Percentiles rank a stretch among this genome's conserved stretches.
These are phyloP conservation scores for Gobio gobio DNA, from an alignment of 2,113 vertebrate species.

Conservation along the genomic window DNA sequence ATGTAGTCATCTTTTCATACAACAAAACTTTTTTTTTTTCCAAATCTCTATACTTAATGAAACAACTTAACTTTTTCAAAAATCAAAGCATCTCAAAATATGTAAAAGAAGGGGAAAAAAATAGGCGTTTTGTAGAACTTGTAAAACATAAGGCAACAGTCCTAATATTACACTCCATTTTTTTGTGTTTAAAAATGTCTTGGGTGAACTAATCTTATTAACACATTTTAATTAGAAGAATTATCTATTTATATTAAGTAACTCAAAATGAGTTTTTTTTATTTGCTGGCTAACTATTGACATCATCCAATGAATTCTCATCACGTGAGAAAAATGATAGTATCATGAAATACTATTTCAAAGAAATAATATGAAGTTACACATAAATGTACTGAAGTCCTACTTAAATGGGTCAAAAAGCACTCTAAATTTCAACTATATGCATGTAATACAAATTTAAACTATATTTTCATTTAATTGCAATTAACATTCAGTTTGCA, in stretches of 20 bases:
- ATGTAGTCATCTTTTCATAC: background rate
- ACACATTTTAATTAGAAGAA: background rate
- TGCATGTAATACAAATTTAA: background rate
- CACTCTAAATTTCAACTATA: background rate
- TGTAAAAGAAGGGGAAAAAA: background rate
- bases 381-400: too few species aligned
- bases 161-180: background rate
- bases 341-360: too few species aligned
- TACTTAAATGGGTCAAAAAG: background rate
- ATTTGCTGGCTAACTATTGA: too few species aligned
- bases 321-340: too few species aligned
- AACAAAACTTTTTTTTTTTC: background rate
- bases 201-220: background rate
- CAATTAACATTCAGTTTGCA: background rate
- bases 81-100: background rate
- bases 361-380: background rate
- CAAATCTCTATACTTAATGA: background rate
- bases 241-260: constrained; percentile 59
- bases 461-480: background rate
- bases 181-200: background rate
- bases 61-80: background rate
- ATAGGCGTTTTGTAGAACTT: background rate
- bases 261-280: background rate
- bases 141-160: background rate
- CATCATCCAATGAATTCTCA: too few species aligned